Base-by-base conservation (phyloP, 2,113 vertebrate genomes). In the Gobiocypris rarus region DNA sequence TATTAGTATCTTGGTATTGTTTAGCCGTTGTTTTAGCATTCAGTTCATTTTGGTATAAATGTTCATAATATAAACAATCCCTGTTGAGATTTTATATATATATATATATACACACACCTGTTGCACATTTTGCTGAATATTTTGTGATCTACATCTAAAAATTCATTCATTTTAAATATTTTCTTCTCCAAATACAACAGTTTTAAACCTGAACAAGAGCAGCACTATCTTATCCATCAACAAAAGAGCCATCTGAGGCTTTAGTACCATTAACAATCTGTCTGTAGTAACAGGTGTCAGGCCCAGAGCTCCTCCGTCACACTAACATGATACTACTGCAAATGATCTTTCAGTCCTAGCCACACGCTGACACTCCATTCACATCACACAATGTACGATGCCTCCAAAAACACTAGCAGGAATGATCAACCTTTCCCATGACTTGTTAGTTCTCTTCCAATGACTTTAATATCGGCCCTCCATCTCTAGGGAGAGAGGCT, bases 381-480 rank as follows among this genome's bases (percentile, higher is more conserved):
- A 86, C 58, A 13, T 43, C 52, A 22, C 73, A 86, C 63, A 89
- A 89, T 85, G 69, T 56, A 70, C 83, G 10, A 13, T 43, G 73
- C 67, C 31, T 63, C 26, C 58, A 76, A 71, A 85, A 63, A 75
- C 75, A 45, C 50, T 79, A 24, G 26, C 73, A 59, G 43, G 22
- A 58, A 31, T 11, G 9, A 45, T 76, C 34, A 86, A 52, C 80
- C 87, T 85, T 86, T 91, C 89, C 87, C 85, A 88, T 87, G 89
- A 86, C 89, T 89, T 65, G 83, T 87, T 89, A 89, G 85, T 88
- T 86, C 84, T 83, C 71, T 81, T 65, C 52, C 28, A 54, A 41
- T 34, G 54, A 77, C 43, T 83, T 58, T 82, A 86, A 86, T 84
- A 79, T 80, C 28, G 28, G 48, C 31, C 9, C 81, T 65, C 9